phyloP scores from a whole-genome alignment of 2,797 vertebrate species.

The Cichlasoma orientale region DNA sequence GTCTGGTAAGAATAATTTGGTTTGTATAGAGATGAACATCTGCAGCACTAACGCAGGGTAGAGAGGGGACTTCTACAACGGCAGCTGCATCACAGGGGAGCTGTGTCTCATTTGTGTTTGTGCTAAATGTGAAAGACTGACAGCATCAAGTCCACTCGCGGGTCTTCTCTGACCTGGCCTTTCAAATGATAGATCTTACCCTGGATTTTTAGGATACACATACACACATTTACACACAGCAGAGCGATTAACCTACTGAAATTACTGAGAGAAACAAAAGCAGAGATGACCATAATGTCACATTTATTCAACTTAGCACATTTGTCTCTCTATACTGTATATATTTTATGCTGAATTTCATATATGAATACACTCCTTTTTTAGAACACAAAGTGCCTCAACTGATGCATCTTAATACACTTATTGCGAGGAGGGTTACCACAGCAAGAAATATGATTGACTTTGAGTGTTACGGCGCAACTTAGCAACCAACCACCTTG shows the following conservation, averaged over 20 bases:
- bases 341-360: constrained; percentile 67
- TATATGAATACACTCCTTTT: constrained; percentile 72
- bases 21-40: constrained; percentile 39
- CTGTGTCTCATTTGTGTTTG: constrained; percentile 41
- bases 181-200: constrained; percentile 53
- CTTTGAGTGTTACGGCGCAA: constrained; percentile 67
- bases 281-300: constrained; percentile 74
- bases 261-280: constrained; percentile 72
- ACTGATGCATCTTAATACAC: constrained; percentile 83
- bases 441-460: constrained; percentile 72
- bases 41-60: constrained; percentile 59
- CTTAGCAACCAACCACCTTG: constrained; percentile 72
- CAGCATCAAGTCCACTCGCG: constrained; percentile 34
- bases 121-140: constrained; percentile 60
- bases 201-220: constrained; percentile 51
- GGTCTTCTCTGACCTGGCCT: constrained; percentile 34
- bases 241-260: constrained; percentile 71
- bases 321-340: constrained; percentile 73
- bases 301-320: constrained; percentile 74
- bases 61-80: constrained; percentile 55
- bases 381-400: constrained; percentile 79
- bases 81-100: constrained; percentile 50
- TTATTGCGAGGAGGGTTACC: constrained; percentile 81
- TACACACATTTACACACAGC: constrained; percentile 60
- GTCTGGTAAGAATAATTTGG: constrained; percentile 47